Percentiles rank a stretch among this genome's conserved stretches.
Evolutionary conservation across 2,888 invertebrate species (phyloP).

Genomic region (Charanyca ferruginea): DNA sequence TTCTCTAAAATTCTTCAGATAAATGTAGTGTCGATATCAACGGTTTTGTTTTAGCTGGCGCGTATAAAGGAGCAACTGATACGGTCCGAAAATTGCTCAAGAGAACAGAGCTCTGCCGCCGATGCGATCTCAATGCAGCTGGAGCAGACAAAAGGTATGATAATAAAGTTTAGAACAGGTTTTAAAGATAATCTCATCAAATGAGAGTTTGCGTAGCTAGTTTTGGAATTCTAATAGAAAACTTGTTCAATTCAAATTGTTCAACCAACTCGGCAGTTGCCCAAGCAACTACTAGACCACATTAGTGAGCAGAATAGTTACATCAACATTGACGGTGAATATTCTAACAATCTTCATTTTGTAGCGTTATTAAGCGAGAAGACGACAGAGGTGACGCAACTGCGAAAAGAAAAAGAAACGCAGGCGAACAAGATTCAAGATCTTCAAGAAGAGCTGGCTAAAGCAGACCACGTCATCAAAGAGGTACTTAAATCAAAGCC

Average conservation of each 20-base stretch:
- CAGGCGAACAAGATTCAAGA: slow-evolving; percentile 63
- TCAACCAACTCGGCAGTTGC: too few species aligned
- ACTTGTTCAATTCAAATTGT: too few species aligned
- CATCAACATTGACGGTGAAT: neutral
- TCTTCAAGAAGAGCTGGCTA: slow-evolving; percentile 69
- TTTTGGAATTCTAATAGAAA: neutral
- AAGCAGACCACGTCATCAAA: slow-evolving; percentile 64
- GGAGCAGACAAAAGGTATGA: slow-evolving; percentile 74
- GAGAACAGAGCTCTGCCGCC: slow-evolving; percentile 60
- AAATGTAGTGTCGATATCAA: neutral
- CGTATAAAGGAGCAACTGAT: slow-evolving; percentile 67
- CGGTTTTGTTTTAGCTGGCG: slow-evolving; percentile 67
- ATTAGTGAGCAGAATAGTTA: neutral
- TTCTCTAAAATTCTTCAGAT: neutral
- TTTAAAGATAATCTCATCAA: neutral
- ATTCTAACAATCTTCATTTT: slow-evolving; percentile 5
- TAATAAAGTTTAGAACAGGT: neutral
- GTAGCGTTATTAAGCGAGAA: slow-evolving; percentile 72
- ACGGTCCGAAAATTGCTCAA: slow-evolving; percentile 59
- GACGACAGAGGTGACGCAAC: slow-evolving; percentile 63
- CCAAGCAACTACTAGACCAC: neutral
- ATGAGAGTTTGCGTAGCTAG: neutral
- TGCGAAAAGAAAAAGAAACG: slow-evolving; percentile 61
- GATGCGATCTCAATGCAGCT: slow-evolving; percentile 69
- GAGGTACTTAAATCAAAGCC: too few species aligned